A percentile compares a stretch with the other conserved stretches of the same genome.
Conservation (phyloP, 2,797 vertebrate species). For the Phylloscopus collybita region DNA sequence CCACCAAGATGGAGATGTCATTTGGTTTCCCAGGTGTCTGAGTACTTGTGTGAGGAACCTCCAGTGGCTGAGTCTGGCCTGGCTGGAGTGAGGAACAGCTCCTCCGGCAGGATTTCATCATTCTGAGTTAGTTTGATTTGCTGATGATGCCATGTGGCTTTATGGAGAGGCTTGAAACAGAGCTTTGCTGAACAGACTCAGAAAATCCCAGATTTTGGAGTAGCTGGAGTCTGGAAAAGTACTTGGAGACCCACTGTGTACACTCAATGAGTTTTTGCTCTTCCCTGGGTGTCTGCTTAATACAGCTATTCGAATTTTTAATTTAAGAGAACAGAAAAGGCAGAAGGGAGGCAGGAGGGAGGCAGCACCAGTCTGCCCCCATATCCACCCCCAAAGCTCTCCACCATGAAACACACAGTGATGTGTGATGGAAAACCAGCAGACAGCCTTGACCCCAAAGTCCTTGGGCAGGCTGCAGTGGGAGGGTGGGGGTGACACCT, state of each 20-base stretch:
- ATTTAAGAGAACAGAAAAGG: not conserved
- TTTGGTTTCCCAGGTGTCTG: not conserved
- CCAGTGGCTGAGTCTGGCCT: rapidly evolving
- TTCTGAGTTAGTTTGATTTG: not conserved
- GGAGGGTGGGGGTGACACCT: not conserved
- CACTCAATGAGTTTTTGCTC: not conserved
- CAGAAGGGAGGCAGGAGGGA: not conserved
- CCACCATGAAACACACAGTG: not conserved
- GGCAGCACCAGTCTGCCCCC: not conserved
- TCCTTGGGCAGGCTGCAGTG: rapidly evolving
- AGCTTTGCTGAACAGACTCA: not conserved
- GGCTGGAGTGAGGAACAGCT: not conserved
- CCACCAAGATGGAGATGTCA: not conserved
- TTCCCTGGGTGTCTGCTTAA: not conserved
- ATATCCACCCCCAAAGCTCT: not conserved
- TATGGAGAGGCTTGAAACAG: not conserved
- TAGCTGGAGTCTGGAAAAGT: not conserved
- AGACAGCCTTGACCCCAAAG: not conserved
- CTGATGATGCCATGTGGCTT: not conserved
- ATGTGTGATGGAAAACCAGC: not conserved
- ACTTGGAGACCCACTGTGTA: not conserved
- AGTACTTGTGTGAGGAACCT: not conserved
- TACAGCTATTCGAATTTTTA: not conserved
- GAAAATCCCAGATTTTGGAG: not conserved
- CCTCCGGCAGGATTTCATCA: not conserved